Base-by-base conservation (phyloP, 1,140 invertebrate species). In the Cydia splendana region DNA sequence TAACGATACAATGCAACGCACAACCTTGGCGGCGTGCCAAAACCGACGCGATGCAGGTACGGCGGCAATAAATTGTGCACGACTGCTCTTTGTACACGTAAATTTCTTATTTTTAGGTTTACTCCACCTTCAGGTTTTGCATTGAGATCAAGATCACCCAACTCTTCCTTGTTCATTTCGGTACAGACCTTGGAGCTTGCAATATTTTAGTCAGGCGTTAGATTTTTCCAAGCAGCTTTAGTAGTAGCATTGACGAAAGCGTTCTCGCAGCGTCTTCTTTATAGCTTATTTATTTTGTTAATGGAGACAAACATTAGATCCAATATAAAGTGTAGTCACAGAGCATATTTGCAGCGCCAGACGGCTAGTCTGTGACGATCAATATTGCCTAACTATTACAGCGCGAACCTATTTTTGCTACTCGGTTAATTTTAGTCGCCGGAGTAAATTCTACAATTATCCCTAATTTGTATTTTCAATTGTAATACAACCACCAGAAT, bases 1-100 rank as follows among this genome's bases (percentile, higher is more conserved):
- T 84, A 84, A 84, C 78, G 79, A 82, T 82, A 78, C 81, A 82
- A 80, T 80, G 79, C 82, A 85, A 82, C 77, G 75, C 81, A 76
- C 71, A 81, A 80, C 82, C 82, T 84, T 85, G 82, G 84, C 78
- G 13, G 28, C 10, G 28, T 28, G 82, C 84, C 84, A 85, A 82
- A 82, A 75, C 71, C 38, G 75, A 75, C 75, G 76, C 18, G 42
- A 77, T 80, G 74, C 80, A 80, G 76, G 79, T 77, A 38, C 51
- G 57, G 76, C 73, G 78, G 76, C 71, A 75, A 75, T 74, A n/a
- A 62, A 51, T 53, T 77, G 48, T 73, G 51, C 48, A 67, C n/a
- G n/a, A 28, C 34, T 65, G 75, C 48, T 65, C 42, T 62, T 73
- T 73, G 42, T 62, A 42, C 34, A 34, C 48, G 24, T 30, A 42